Conservation (phyloP, 2,888 invertebrate species). For the Caenorhabditis plicata region DNA sequence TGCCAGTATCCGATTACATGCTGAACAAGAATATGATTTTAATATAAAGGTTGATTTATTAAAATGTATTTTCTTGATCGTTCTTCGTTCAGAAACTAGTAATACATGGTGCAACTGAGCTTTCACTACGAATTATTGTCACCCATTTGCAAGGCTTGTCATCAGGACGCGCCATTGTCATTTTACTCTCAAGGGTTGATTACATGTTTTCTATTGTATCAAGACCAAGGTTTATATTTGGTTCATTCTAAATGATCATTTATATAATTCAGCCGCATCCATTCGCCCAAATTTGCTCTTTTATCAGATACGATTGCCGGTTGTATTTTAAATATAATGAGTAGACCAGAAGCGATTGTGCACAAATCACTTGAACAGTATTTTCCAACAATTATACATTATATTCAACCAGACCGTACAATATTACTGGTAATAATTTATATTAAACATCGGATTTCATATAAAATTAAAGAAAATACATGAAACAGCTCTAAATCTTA, state of each 20-base stretch:
- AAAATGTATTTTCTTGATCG: too few species aligned
- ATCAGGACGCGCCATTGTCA: background rate
- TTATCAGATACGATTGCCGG: conserved; percentile 1
- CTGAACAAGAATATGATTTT: conserved; percentile 16
- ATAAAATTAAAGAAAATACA: conserved; percentile 6
- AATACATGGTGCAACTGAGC: too few species aligned
- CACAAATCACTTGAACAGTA: background rate
- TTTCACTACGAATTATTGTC: too few species aligned
- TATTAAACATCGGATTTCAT: background rate
- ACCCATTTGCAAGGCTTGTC: too few species aligned
- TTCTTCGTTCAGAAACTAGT: too few species aligned
- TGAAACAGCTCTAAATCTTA: conserved; percentile 1
- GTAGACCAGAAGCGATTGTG: background rate
- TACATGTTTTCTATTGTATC: background rate
- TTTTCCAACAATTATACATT: background rate
- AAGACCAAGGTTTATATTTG: background rate
- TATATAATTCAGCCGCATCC: background rate
- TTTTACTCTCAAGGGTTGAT: background rate
- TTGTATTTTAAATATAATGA: background rate
- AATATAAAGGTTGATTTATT: conserved; percentile 28
- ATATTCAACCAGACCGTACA: background rate
- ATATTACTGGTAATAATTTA: conserved; percentile 6
- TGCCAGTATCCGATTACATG: conserved; percentile 20
- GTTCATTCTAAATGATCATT: too few species aligned
- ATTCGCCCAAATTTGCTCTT: background rate